phyloP scores from a whole-genome alignment of 2,888 invertebrate species.

The Agrotis exclamationis region DNA sequence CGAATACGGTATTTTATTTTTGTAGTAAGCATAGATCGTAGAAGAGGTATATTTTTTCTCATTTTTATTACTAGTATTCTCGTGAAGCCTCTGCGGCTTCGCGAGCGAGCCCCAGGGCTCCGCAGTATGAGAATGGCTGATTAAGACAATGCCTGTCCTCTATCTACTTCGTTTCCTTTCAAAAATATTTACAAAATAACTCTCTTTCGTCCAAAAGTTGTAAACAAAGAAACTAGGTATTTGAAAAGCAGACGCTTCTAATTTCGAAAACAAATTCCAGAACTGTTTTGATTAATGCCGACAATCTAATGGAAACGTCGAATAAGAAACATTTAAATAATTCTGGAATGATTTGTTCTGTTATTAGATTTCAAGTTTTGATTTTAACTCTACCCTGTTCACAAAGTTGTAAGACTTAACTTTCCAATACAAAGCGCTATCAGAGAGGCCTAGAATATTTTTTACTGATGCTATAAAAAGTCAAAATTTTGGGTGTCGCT shows the following conservation, averaged over 20 bases:
- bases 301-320: constrained; percentile 18
- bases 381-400: background rate
- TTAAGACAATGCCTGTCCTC: too few relatives aligned
- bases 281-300: constrained; percentile 16
- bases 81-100: too few relatives aligned
- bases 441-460: background rate
- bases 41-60: too few relatives aligned
- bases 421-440: background rate
- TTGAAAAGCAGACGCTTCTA: background rate
- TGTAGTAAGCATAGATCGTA: too few relatives aligned
- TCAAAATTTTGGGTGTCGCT: too few relatives aligned
- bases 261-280: constrained; percentile 8
- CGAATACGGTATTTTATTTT: too few relatives aligned
- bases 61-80: too few relatives aligned
- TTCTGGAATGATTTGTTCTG: background rate
- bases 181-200: background rate
- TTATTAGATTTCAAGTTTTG: background rate
- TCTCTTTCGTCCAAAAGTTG: background rate
- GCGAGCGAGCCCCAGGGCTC: too few relatives aligned
- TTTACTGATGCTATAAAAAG: too few relatives aligned
- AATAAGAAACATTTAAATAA: constrained; percentile 2
- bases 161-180: too few relatives aligned
- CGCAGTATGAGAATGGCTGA: too few relatives aligned
- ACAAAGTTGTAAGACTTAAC: background rate
- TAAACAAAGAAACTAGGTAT: constrained; percentile 28